phyloP scores from a whole-genome alignment of 2,888 invertebrate species.

The Lasioglossum figueresi region DNA sequence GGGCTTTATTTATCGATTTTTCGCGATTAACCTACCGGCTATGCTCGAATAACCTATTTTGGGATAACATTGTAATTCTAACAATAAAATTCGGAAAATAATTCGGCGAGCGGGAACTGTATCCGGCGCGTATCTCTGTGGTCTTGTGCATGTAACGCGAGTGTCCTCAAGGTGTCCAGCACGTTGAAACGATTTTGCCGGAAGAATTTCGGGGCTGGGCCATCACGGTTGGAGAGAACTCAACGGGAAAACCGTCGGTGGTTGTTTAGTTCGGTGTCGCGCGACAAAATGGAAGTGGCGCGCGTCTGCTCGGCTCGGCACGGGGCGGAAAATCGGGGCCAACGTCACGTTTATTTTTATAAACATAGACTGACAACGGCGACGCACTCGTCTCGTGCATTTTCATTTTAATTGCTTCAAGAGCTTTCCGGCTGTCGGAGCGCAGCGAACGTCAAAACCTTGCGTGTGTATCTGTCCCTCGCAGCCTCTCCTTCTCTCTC shows the following conservation, averaged over 20 bases:
- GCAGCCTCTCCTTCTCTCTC: not conserved
- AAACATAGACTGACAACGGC: constrained; percentile 5
- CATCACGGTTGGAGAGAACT: not conserved
- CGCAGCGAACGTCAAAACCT: constrained; percentile 3
- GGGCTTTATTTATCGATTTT: too few relatives aligned
- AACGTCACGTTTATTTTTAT: constrained; percentile 6
- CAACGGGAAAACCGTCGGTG: not conserved
- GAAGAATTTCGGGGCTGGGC: not conserved
- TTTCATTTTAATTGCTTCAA: constrained; percentile 19
- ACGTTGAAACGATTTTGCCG: not conserved
- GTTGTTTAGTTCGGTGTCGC: constrained; percentile 2
- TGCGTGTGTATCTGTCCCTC: not conserved
- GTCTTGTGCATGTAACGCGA: not conserved
- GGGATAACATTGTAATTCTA: too few relatives aligned
- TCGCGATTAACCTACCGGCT: too few relatives aligned
- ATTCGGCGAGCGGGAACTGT: not conserved
- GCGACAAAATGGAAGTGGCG: not conserved
- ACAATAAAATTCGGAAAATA: too few relatives aligned
- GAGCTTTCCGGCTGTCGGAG: constrained; percentile 27
- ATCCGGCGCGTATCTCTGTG: too few relatives aligned
- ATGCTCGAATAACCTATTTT: too few relatives aligned
- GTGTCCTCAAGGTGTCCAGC: not conserved
- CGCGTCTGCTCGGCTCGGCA: not conserved
- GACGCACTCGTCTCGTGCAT: constrained; percentile 4
- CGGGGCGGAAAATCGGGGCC: not conserved